Evolutionary conservation across 2,888 invertebrate genomes (phyloP).

Genomic region (Xestobium rufovillosum): DNA sequence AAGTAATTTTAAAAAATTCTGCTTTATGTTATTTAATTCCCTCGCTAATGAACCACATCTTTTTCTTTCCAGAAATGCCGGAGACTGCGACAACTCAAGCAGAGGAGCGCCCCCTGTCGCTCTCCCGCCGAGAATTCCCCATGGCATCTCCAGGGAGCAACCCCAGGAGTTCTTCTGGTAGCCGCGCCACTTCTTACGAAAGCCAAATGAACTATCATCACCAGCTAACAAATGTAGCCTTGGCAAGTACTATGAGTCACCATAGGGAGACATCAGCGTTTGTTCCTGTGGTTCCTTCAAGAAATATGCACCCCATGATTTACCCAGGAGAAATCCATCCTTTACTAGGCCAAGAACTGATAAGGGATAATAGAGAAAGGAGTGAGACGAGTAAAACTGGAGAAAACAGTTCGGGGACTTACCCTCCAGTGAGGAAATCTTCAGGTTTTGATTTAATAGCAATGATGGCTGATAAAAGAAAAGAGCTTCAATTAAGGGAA

Average conservation of each 20-base stretch:
- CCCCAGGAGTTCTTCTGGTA: conserved; percentile 55
- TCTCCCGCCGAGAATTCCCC: conserved; percentile 48
- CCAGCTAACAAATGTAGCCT: conserved; percentile 29
- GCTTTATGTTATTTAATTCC: too few species aligned
- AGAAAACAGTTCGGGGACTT: conserved; percentile 12
- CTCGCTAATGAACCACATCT: too few species aligned
- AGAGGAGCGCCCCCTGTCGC: conserved; percentile 46
- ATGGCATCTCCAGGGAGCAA: conserved; percentile 45
- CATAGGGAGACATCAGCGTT: conserved; percentile 79
- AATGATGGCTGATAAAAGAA: conserved; percentile 84
- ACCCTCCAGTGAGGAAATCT: conserved; percentile 12
- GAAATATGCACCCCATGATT: conserved; percentile 64
- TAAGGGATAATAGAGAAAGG: conserved; percentile 44
- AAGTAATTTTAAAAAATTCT: too few species aligned
- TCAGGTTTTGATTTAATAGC: conserved; percentile 72
- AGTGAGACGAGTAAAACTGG: conserved; percentile 9
- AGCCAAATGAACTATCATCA: conserved; percentile 31
- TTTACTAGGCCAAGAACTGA: conserved; percentile 52
- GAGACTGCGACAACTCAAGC: conserved; percentile 26
- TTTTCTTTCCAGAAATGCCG: conserved; percentile 22
- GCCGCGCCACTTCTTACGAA: conserved; percentile 33
- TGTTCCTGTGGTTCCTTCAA: conserved; percentile 78
- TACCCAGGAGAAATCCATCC: conserved; percentile 67
- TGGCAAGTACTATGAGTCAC: conserved; percentile 35
- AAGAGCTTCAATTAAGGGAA: conserved; percentile 69